These are phyloP conservation scores for Drosophila kambysellisi DNA, from an alignment of 2,888 invertebrate genomes.

Conservation along the genomic window DNA sequence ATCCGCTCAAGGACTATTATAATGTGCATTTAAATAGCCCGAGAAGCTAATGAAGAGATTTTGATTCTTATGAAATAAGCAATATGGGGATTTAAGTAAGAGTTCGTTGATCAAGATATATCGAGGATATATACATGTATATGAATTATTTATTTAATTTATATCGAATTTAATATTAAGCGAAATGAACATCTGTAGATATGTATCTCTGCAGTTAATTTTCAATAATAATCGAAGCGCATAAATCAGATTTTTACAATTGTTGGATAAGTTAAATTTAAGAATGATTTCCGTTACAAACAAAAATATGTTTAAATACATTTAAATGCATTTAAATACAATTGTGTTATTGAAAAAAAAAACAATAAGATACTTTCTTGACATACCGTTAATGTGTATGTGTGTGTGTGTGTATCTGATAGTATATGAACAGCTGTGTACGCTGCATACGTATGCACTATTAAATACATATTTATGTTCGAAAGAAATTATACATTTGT, in stretches of 20 bases:
- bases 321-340: slow-evolving; percentile 3
- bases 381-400: neutral
- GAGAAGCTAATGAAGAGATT: neutral
- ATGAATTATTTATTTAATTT: neutral
- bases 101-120: neutral
- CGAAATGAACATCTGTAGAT: neutral
- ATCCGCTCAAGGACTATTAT: neutral
- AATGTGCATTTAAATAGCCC: neutral
- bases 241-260: slow-evolving; percentile 10
- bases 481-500: slow-evolving; percentile 22
- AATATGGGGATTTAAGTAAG: neutral
- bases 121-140: neutral
- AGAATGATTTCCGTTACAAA: slow-evolving; percentile 9
- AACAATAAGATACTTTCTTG: slow-evolving; percentile 1
- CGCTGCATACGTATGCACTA: slow-evolving; percentile 19
- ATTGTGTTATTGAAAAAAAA: neutral
- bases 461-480: slow-evolving; percentile 19
- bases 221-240: slow-evolving; percentile 4
- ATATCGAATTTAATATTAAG: neutral
- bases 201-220: neutral
- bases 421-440: slow-evolving; percentile 7
- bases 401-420: slow-evolving; percentile 2
- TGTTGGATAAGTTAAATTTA: slow-evolving; percentile 8
- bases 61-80: neutral
- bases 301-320: slow-evolving; percentile 6